Percentiles rank a stretch among this genome's conserved stretches.
Conservation (phyloP, 2,888 invertebrate species). For the Pristionchus arcanus region DNA sequence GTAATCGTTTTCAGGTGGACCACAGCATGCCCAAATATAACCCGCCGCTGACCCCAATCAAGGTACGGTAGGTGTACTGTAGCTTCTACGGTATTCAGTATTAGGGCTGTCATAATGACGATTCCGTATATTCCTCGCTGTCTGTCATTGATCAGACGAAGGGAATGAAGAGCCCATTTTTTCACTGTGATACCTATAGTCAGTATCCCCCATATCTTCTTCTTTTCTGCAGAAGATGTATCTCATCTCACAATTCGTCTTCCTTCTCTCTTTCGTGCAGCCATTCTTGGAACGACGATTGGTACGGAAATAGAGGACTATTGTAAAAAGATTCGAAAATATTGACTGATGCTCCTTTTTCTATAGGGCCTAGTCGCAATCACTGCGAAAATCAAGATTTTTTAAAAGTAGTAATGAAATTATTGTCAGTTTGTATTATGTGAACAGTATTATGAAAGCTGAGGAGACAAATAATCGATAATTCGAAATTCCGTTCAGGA, state of each 20-base stretch:
- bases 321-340: no score
- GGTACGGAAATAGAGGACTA: not conserved
- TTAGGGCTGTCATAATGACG: no score
- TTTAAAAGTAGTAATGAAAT: no score
- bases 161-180: no score
- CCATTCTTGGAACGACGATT: slow-evolving; percentile 52
- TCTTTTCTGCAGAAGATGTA: slow-evolving; percentile 36
- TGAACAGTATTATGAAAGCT: no score
- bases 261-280: slow-evolving; percentile 5
- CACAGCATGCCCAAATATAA: slow-evolving; percentile 46
- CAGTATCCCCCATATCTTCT: not conserved
- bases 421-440: no score
- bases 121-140: no score
- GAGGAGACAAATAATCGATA: not conserved
- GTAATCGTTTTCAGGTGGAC: slow-evolving; percentile 28
- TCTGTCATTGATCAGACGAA: no score
- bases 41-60: not conserved
- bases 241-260: slow-evolving; percentile 37
- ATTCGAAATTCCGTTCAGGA: not conserved
- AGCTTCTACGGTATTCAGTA: not conserved
- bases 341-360: no score
- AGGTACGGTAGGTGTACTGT: not conserved
- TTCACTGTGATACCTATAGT: no score
- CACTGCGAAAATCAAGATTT: no score
- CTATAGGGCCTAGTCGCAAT: no score